Percentiles rank a stretch among this genome's conserved stretches.
Conservation (phyloP, 2,113 vertebrate species). For the Lates calcarifer region DNA sequence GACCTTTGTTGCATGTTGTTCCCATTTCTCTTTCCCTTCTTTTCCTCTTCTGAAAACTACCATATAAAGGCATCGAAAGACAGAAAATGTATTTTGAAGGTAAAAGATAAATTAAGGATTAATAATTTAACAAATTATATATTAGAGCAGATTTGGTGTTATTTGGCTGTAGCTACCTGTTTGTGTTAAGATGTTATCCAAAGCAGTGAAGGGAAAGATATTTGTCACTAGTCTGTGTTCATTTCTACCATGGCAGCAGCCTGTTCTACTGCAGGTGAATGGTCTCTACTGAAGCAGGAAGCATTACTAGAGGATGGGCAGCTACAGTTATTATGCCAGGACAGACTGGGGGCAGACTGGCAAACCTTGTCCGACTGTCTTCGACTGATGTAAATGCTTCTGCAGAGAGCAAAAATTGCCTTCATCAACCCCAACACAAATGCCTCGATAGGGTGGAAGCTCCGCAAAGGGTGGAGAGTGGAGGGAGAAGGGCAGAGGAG, state of each 20-base stretch:
- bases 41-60: no score
- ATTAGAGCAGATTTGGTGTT: conserved; percentile 1
- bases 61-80: no score
- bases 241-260: conserved; percentile 2
- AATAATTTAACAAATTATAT: neutral
- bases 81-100: neutral
- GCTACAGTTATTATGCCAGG: conserved; percentile 36
- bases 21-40: no score
- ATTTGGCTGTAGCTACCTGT: conserved; percentile 2
- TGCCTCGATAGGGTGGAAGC: conserved; percentile 90
- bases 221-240: conserved; percentile 1
- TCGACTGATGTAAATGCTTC: conserved; percentile 87
- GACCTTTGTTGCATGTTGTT: no score
- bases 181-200: conserved; percentile 28
- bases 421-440: conserved; percentile 88
- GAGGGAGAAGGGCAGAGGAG: conserved; percentile 88
- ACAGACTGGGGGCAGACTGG: conserved; percentile 76
- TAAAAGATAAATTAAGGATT: neutral
- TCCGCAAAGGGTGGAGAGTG: conserved; percentile 88
- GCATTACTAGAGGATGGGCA: conserved; percentile 47
- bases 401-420: conserved; percentile 90
- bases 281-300: conserved; percentile 30
- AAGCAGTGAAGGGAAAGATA: conserved; percentile 20
- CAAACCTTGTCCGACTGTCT: conserved; percentile 91
- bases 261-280: conserved; percentile 16